Evolutionary conservation across 2,888 invertebrate genomes (phyloP).

Genomic region (Molanna angustata): DNA sequence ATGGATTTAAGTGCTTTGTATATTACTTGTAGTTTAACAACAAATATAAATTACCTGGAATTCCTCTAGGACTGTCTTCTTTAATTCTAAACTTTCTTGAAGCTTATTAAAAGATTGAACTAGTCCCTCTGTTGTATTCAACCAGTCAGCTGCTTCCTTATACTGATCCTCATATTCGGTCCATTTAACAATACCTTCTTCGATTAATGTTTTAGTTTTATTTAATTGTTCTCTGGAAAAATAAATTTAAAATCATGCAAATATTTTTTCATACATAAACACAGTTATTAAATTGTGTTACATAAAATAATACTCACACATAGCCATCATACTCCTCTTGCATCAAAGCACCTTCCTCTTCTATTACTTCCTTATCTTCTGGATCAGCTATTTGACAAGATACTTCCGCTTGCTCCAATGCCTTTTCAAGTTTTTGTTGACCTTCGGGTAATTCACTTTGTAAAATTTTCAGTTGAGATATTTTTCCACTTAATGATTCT

Average conservation of each 20-base stretch:
- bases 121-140: constrained; percentile 81
- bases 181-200: constrained; percentile 90
- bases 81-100: constrained; percentile 85
- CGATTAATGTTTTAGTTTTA: constrained; percentile 76
- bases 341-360: constrained; percentile 85
- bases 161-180: constrained; percentile 92
- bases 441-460: constrained; percentile 82
- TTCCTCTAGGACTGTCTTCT: constrained; percentile 86
- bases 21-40: no score
- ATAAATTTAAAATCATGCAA: constrained; percentile 14
- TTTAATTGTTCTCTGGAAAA: constrained; percentile 68
- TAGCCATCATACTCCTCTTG: constrained; percentile 90
- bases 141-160: constrained; percentile 85
- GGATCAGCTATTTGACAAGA: constrained; percentile 83
- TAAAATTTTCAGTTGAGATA: constrained; percentile 80
- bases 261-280: not conserved
- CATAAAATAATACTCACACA: constrained; percentile 55
- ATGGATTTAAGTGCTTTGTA: no score
- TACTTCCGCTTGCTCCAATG: constrained; percentile 79
- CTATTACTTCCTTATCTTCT: constrained; percentile 86
- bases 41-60: constrained; percentile 76
- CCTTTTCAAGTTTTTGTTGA: constrained; percentile 77
- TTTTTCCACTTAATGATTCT: constrained; percentile 81
- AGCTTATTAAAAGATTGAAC: constrained; percentile 89
- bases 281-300: not conserved